A percentile compares a stretch with the other conserved stretches of the same genome.
Evolutionary conservation across 1,140 invertebrate genomes (phyloP).

Genomic region (Cataglyphis hispanica): DNA sequence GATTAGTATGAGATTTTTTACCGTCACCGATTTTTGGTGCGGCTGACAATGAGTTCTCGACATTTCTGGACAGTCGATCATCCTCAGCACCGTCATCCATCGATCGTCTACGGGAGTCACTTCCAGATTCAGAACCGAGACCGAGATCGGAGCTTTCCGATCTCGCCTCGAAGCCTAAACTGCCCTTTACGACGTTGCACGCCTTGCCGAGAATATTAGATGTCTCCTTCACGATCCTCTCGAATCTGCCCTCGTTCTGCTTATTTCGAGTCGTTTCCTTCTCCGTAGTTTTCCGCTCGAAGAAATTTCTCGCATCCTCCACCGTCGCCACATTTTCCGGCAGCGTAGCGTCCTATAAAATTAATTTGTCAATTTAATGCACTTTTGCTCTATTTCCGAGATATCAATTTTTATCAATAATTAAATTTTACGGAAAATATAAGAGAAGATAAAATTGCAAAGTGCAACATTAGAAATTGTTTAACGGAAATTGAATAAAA

Average conservation of each 20-base stretch:
- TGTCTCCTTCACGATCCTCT: slow-evolving; percentile 87
- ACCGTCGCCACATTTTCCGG: slow-evolving; percentile 65
- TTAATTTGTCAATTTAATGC: slow-evolving; percentile 22
- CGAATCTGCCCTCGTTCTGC: slow-evolving; percentile 87
- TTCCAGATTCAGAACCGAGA: slow-evolving; percentile 83
- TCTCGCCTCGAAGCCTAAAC: slow-evolving; percentile 83
- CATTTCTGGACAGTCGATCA: slow-evolving; percentile 31
- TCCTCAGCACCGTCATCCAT: slow-evolving; percentile 81
- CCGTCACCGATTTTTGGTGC: slow-evolving; percentile 54
- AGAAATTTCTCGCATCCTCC: slow-evolving; percentile 81
- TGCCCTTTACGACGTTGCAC: slow-evolving; percentile 85
- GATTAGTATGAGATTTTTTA: slow-evolving; percentile 73
- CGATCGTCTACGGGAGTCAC: slow-evolving; percentile 81
- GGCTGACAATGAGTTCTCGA: slow-evolving; percentile 12
- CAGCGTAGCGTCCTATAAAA: slow-evolving; percentile 34
- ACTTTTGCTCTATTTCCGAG: neutral
- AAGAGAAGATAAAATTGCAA: neutral
- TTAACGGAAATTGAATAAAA: neutral
- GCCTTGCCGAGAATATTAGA: slow-evolving; percentile 84
- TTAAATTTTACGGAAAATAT: neutral
- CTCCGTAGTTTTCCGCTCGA: slow-evolving; percentile 81
- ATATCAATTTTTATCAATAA: slow-evolving; percentile 11
- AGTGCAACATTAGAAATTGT: slow-evolving; percentile 15
- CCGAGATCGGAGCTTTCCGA: slow-evolving; percentile 85
- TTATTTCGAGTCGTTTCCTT: slow-evolving; percentile 84